These are phyloP conservation scores for Trissoscelio sp. DNA, from an alignment of 2,888 invertebrate species.

Conservation along the genomic window DNA sequence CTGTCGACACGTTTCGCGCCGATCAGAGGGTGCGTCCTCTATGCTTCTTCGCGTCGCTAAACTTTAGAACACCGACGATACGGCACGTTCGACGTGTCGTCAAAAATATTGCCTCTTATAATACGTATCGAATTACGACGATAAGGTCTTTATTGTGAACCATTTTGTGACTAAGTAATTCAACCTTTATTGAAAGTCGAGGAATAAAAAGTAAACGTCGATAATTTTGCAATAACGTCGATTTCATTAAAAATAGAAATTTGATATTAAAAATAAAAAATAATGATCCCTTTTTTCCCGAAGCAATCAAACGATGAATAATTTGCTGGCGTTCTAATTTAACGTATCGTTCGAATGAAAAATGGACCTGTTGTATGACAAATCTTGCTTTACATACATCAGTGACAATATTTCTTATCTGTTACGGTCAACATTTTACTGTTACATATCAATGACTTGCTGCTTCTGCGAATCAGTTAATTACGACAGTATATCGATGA, in stretches of 20 bases:
- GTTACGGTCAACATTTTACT: conserved; percentile 53
- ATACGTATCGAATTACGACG: conserved; percentile 49
- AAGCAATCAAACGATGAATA: conserved; percentile 6
- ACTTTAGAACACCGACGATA: conserved; percentile 61
- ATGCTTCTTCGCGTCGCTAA: conserved; percentile 64
- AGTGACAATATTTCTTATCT: conserved; percentile 64
- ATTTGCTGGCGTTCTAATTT: conserved; percentile 36
- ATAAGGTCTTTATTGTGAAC: conserved; percentile 54
- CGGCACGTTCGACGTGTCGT: conserved; percentile 64
- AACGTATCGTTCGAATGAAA: conserved; percentile 47
- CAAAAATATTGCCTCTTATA: conserved; percentile 60
- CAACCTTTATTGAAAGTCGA: conserved; percentile 14
- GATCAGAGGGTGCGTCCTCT: conserved; percentile 65
- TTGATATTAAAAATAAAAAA: background rate
- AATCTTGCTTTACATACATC: conserved; percentile 58
- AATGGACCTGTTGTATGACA: conserved; percentile 41
- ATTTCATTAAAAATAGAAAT: conserved; percentile 8
- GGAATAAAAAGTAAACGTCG: conserved; percentile 4
- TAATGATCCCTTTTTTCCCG: background rate
- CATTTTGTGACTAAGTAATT: conserved; percentile 56
- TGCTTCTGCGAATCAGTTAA: conserved; percentile 67
- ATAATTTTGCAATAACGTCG: background rate
- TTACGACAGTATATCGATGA: conserved; percentile 66
- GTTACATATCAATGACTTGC: conserved; percentile 66
- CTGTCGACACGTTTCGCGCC: conserved; percentile 66